Evolutionary conservation across 2,888 invertebrate genomes (phyloP).

Genomic region (Portevinia maculata): DNA sequence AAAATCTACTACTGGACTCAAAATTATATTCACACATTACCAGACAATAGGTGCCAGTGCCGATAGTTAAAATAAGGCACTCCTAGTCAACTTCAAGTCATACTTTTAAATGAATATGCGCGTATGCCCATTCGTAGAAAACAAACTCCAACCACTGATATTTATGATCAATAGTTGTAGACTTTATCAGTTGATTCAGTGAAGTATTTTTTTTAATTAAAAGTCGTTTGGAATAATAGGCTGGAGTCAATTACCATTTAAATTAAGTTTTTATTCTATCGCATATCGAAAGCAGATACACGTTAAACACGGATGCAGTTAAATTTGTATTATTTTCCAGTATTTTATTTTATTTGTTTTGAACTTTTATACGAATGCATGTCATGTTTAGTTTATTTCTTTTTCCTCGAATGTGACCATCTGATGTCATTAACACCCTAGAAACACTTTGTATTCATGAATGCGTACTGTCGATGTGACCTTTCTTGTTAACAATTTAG

Average conservation of each 20-base stretch:
- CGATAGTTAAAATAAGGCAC: no score
- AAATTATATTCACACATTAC: no score
- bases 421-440: slow-evolving; percentile 42
- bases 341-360: slow-evolving; percentile 27
- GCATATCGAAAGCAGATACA: slow-evolving; percentile 24
- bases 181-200: slow-evolving; percentile 9
- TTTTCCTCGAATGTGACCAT: slow-evolving; percentile 13
- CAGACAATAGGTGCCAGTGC: no score
- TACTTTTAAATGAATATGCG: no score
- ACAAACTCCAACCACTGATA: not conserved
- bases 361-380: slow-evolving; percentile 5
- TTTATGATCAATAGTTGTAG: slow-evolving; percentile 1
- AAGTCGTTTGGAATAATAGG: slow-evolving; percentile 22
- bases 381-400: not conserved
- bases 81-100: no score
- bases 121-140: not conserved
- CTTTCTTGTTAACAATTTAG: slow-evolving; percentile 34
- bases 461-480: slow-evolving; percentile 15
- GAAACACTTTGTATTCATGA: slow-evolving; percentile 53
- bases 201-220: slow-evolving; percentile 44
- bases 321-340: slow-evolving; percentile 10
- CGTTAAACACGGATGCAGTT: slow-evolving; percentile 1
- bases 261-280: slow-evolving; percentile 41
- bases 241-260: slow-evolving; percentile 49
- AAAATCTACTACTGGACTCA: not conserved